Base-by-base conservation (phyloP, 2,797 vertebrate genomes). In the Pangasius krempfi region DNA sequence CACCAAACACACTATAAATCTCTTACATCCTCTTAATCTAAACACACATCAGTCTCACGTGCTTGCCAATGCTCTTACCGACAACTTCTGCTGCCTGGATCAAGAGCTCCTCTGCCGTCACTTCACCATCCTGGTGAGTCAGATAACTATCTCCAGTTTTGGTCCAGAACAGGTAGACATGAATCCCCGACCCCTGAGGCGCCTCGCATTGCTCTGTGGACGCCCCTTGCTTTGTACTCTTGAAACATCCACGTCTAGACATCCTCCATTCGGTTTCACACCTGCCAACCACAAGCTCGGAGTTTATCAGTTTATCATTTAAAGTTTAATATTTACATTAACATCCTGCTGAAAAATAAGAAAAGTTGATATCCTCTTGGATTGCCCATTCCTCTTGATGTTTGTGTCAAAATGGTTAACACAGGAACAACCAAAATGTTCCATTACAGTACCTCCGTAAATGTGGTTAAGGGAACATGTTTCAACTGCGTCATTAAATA, bases 71-170 rank as follows among this genome's bases (percentile, higher is more conserved):
- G 80, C 20, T 62, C 95, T 94, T 90, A 99, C 98, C 98, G 0
- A 97, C 87, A 47, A 92, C 92, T 86, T 96, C 94, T 1, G 98
- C 97, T 0, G 97, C 93, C 0, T 91, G 93, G 79, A 98, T 95
- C 88, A 97, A 98, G 90, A 98, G 93, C 0, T 97, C 96, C 93
- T 99, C 98, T 0, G 96, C 97, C 0, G 96, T 97, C 89, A 96
- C 92, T 0, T 94, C 75, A 7, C 94, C 94, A 2, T 92, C 90
- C 0, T 86, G 89, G 90, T 97, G 96, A 27, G 93, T 95, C 68
- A 96, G 89, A 89, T 95, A 97, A 2, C 88, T 93, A 0, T 97
- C 96, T 4, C 95, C 96, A 0, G 91, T 86, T 18, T 95, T 96
- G 0, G 94, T 95, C 96, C 96, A 98, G 92, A 98, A 97, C 14